Conservation (phyloP, 2,888 invertebrate species). For the Reticulitermes lucifugus region DNA sequence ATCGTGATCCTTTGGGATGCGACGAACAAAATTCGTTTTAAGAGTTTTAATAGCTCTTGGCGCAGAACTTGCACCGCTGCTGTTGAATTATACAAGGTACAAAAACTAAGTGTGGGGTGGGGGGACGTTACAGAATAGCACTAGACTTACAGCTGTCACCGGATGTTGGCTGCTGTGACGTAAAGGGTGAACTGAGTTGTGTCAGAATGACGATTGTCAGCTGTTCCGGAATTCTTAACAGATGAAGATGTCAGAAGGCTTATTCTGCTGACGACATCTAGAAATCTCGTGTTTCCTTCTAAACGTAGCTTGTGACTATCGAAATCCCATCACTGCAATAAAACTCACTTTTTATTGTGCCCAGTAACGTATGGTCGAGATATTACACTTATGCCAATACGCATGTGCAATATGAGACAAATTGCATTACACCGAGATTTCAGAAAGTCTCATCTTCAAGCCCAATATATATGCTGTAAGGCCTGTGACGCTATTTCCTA, state of each 20-base stretch:
- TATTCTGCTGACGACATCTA: not conserved
- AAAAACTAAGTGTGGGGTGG: not conserved
- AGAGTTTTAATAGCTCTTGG: too few relatives aligned
- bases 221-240: not conserved
- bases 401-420: too few relatives aligned
- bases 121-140: not conserved
- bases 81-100: not conserved
- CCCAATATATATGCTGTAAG: too few relatives aligned
- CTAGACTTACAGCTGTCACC: conserved; percentile 11
- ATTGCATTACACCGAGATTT: too few relatives aligned
- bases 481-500: too few relatives aligned
- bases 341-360: too few relatives aligned
- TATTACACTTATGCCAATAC: too few relatives aligned
- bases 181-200: conserved; percentile 6
- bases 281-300: too few relatives aligned
- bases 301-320: too few relatives aligned
- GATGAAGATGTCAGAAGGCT: not conserved
- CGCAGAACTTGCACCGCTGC: not conserved
- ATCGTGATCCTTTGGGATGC: not conserved
- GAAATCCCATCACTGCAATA: too few relatives aligned
- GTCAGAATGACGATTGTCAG: conserved; percentile 24
- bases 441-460: too few relatives aligned
- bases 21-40: not conserved
- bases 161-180: conserved; percentile 7
- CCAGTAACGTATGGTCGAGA: too few relatives aligned